A percentile compares a stretch with the other conserved stretches of the same genome.
phyloP scores from a whole-genome alignment of 2,797 vertebrate species.

The Syngnathus acus region DNA sequence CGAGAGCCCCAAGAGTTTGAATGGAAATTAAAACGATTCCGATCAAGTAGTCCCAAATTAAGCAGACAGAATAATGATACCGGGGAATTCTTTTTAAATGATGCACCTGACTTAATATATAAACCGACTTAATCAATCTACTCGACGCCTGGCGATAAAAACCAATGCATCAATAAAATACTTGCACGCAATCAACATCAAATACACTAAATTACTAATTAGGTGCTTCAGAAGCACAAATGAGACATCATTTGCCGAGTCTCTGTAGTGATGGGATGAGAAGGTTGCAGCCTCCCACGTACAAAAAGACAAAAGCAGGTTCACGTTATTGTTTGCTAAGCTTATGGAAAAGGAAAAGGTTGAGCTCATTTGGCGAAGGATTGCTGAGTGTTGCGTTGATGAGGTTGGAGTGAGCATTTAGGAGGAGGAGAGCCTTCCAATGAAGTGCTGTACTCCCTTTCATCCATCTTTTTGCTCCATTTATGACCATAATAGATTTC shows the following conservation, averaged over 20 bases:
- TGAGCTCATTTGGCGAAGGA: slow-evolving; percentile 15
- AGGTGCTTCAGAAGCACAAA: background rate
- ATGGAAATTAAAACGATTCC: background rate
- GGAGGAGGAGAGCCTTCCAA: slow-evolving; percentile 11
- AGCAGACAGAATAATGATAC: background rate
- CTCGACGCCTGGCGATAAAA: no score
- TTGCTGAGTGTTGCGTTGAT: slow-evolving; percentile 12
- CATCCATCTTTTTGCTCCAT: slow-evolving; percentile 33
- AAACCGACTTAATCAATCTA: no score
- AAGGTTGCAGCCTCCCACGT: background rate
- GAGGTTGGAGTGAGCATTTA: slow-evolving; percentile 31
- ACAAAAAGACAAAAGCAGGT: background rate
- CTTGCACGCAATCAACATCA: background rate
- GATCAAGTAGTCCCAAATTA: background rate
- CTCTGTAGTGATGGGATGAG: background rate
- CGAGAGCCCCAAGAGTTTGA: background rate
- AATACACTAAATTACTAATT: background rate
- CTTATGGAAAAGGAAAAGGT: slow-evolving; percentile 15
- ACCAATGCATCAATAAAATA: background rate
- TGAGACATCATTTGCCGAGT: background rate
- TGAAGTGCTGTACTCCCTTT: slow-evolving; percentile 22
- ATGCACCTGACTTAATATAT: background rate
- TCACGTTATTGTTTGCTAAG: background rate
- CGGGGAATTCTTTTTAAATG: background rate
- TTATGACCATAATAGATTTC: slow-evolving; percentile 43